Conservation (phyloP, 1,140 invertebrate species). For the Zaprionus ornatus region DNA sequence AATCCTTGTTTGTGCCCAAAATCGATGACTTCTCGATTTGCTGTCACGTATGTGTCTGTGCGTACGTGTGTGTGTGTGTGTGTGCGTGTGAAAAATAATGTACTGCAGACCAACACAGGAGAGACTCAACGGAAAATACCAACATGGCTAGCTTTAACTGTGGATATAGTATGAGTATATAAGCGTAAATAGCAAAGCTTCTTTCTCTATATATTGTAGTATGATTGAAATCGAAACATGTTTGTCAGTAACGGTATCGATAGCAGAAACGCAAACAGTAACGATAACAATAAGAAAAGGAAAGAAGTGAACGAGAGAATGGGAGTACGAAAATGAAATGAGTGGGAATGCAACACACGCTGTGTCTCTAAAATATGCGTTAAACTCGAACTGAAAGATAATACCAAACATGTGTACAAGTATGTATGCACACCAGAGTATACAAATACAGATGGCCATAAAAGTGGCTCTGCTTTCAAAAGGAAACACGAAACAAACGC, state of each 20-base stretch:
- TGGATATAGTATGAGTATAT: constrained; percentile 26
- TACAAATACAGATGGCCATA: constrained; percentile 43
- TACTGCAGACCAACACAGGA: constrained; percentile 15
- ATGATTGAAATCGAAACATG: constrained; percentile 28
- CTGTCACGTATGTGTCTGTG: constrained; percentile 9
- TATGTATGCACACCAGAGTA: constrained; percentile 38
- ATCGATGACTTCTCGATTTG: constrained; percentile 39
- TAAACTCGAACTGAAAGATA: constrained; percentile 41
- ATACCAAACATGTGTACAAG: constrained; percentile 8
- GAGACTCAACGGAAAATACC: constrained; percentile 14
- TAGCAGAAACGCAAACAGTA: constrained; percentile 19
- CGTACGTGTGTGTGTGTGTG: constrained; percentile 7
- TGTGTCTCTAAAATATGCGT: constrained; percentile 43
- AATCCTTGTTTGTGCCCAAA: constrained; percentile 3
- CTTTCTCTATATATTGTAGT: constrained; percentile 21
- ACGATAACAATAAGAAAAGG: constrained; percentile 1
- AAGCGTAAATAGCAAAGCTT: constrained; percentile 23
- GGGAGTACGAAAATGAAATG: constrained; percentile 6
- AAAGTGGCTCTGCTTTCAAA: constrained; percentile 41
- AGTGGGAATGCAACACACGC: constrained; percentile 38
- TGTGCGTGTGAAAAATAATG: constrained; percentile 16
- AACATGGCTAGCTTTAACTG: constrained; percentile 17
- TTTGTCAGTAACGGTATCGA: constrained; percentile 19
- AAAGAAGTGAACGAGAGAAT: constrained; percentile 2
- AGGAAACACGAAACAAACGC: constrained; percentile 45